Base-by-base conservation (phyloP, 2,113 vertebrate genomes). In the Mystacornis crossleyi region DNA sequence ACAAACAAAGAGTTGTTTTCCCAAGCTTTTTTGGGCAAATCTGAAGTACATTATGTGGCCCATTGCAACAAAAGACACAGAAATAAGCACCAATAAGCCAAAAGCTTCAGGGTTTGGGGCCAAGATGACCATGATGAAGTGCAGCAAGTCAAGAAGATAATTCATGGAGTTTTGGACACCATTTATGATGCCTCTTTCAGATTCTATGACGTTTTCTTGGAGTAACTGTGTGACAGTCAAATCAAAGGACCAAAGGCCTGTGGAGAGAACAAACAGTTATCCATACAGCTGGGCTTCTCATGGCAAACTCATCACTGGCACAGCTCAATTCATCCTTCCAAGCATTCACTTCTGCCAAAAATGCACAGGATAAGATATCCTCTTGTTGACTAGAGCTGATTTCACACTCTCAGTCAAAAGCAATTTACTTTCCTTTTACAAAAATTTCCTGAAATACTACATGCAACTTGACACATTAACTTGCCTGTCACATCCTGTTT, bases 131-230 rank as follows among this genome's bases (percentile, higher is more conserved):
- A 99, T 99, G 98, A 99, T 99, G 98, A 99, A 99, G 98, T 99
- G 99, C 97, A 99, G 97, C 81, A 99, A 98, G 96, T 99, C 99
- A 34, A 99, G 98, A 94, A 99, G 99, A 86, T 99, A 99, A 97
- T 99, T 99, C 99, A 99, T 99, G 97, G 99, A 99, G 98, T 99
- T 99, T 97, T 99, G 99, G 95, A 99, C 99, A 36, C 99, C 99
- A 2, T 99, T 99, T 97, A 99, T 99, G 96, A 99, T 98, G 64
- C 99, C 99, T 96, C 99, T 98, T 98, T 99, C 99, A 5, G 99
- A 99, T 92, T 99, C 99, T 21, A 98, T 97, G 67, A 99, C 99
- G 34, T 99, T 99, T 98, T 99, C 99, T 98, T 99, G 99, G 94
- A 99, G 98, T 90, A 99, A 98, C 86, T 99, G 99, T 89, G 99